Evolutionary conservation across 2,888 invertebrate genomes (phyloP).

Genomic region (Apotomis turbidana): DNA sequence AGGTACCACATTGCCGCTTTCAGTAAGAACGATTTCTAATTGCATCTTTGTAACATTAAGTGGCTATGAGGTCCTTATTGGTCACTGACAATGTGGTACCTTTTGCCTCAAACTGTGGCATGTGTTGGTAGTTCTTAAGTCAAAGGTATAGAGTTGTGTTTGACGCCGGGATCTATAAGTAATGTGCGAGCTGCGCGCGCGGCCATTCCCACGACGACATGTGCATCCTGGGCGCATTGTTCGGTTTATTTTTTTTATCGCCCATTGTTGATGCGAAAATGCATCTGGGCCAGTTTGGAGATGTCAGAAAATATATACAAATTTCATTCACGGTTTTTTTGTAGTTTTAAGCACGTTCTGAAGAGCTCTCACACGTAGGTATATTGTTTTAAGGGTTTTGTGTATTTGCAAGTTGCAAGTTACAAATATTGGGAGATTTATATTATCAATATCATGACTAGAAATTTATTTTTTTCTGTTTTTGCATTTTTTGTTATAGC

Average conservation of each 20-base stretch:
- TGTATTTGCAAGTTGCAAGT: too few species aligned
- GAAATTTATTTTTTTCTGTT: too few species aligned
- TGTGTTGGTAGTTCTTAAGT: not conserved
- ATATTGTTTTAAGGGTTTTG: not conserved
- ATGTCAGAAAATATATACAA: slow-evolving; percentile 30
- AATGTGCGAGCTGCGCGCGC: slow-evolving; percentile 25
- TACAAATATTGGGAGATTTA: too few species aligned
- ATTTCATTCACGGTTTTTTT: slow-evolving; percentile 8
- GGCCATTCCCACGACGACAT: slow-evolving; percentile 39
- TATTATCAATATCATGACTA: too few species aligned
- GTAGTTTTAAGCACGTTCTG: not conserved
- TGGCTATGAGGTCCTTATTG: too few species aligned
- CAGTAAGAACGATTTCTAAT: too few species aligned
- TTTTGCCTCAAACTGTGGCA: too few species aligned
- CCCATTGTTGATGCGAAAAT: slow-evolving; percentile 40
- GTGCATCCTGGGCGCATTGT: slow-evolving; percentile 42
- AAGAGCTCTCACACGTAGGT: not conserved
- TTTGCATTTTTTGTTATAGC: too few species aligned
- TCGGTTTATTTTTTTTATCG: slow-evolving; percentile 35
- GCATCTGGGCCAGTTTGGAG: slow-evolving; percentile 16
- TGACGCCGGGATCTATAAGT: not conserved
- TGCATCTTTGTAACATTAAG: too few species aligned
- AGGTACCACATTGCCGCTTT: too few species aligned
- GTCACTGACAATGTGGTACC: too few species aligned
- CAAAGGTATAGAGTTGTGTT: slow-evolving; percentile 9